Base-by-base conservation (phyloP, 2,888 invertebrate genomes). In the Drosophila incognita region DNA sequence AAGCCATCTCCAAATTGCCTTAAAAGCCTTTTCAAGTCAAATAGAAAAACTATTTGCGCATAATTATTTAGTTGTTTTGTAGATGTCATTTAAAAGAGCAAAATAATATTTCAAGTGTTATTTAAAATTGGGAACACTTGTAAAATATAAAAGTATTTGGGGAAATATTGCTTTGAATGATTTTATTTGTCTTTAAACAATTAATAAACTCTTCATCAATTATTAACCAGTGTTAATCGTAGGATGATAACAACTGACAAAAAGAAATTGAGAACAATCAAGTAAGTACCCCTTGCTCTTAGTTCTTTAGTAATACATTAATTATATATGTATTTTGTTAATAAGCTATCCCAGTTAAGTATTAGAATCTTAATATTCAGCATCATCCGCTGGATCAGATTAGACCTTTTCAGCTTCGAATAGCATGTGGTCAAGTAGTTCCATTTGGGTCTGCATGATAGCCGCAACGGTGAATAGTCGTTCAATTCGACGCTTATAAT, bases 21-120 rank as follows among this genome's bases (percentile, higher is more conserved):
- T 90, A 90, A 90, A 90, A 90, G 90, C 90, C 83, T 90, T 90
- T 90, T 83, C 78, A 71, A 90, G 89, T 90, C 74, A 83, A 88
- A 89, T 76, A 46, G 24, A 46, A 8, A 46, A 46, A 46, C 74
- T 86, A 83, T 86, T 87, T 88, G 86, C 81, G 87, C 81, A 87
- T 88, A 88, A 87, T 87, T 87, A 87, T 87, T 86, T 82, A 76
- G 74, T 74, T 74, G 73, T 77, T 49, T 27, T 49, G 49, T 10
- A 49, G 79, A 79, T 80, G 78, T 68, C 75, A 68, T 64, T 65
- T 52, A 61, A 15, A 54, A 33, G 27, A 60, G 24, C 27, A 42
- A 24, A 71, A 18, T 46, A 49, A 60, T 61, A 57, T 52, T 31
- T 57, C 18, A 49, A 27, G 29, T 11, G 11, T 5, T 29, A 18